Base-by-base conservation (phyloP, 2,797 vertebrate genomes). In the Enteromius anoplus region DNA sequence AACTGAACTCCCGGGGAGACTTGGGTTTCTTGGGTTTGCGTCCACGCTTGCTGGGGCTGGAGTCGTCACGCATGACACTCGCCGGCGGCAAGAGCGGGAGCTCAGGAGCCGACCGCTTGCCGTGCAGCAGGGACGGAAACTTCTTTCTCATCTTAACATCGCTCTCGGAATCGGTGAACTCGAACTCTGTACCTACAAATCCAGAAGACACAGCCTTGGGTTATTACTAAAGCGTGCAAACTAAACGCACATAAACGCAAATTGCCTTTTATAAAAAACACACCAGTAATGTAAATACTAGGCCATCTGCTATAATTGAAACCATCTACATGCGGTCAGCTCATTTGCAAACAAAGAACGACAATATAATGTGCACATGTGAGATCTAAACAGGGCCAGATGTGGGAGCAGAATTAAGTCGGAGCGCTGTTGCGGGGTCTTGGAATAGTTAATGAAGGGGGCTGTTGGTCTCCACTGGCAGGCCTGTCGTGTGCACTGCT, bases 161-260 rank as follows among this genome's bases (percentile, higher is more conserved):
- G 0, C 94, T 96, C 85, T 98, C 97, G 0, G 97, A 99, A 89
- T 99, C 98, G 0, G 97, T 97, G 92, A 97, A 97, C 89, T 98
- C 97, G 0, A 96, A 97, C 88, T 98, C 98, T 0, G 96, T 95
- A 0, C 95, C 96, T 96, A 71, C 19, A 49, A 45, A 77, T 77
- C 4, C 26, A 70, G 84, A 37, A 72, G n/a, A 32, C 21, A 45
- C 2, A 66, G 66, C 65, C 4, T 71, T 47, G 5, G 2, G 53
- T 80, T 71, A 60, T 60, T 60, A 32, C 37, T 45, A 49, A 72
- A 37, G 15, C 45, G 47, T 34, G 21, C 66, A 73, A 42, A 62
- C 0, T 6, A 58, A 69, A 55, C 12, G 9, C 72, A 58, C 49
- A 55, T 55, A 55, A 69, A 79, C n/a, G 1, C 51, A 68, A 68